Conservation (phyloP, 2,888 invertebrate species). For the Labia minor region DNA sequence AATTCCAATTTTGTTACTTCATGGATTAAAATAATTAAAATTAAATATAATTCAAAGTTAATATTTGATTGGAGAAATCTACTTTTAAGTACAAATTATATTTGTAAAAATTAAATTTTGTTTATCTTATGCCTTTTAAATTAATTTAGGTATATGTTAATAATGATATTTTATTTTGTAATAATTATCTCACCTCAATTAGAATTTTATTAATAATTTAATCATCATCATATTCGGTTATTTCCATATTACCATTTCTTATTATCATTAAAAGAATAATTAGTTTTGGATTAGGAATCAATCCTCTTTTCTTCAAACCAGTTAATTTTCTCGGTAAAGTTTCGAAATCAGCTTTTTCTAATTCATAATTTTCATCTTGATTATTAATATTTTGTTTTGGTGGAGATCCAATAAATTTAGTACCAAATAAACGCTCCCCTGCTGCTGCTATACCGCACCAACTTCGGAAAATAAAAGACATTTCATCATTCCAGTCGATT, state of each 20-base stretch:
- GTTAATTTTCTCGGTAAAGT: constrained; percentile 49
- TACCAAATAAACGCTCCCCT: constrained; percentile 58
- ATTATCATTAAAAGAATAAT: not conserved
- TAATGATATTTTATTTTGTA: no score
- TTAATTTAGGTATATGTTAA: no score
- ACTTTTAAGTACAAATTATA: no score
- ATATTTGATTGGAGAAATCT: no score
- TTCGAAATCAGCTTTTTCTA: constrained; percentile 58
- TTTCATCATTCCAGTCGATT: constrained; percentile 44
- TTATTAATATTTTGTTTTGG: constrained; percentile 44
- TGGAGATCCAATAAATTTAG: constrained; percentile 33
- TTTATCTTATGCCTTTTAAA: no score
- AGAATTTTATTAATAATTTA: no score
- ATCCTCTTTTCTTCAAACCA: constrained; percentile 30
- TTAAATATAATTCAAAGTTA: no score
- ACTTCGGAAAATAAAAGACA: constrained; percentile 53
- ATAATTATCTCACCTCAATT: no score
- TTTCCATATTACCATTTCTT: not conserved
- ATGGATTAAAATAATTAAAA: no score
- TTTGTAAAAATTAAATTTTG: no score
- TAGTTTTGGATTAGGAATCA: not conserved
- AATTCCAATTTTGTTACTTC: no score
- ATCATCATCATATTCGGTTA: not conserved
- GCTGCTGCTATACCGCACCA: constrained; percentile 72
- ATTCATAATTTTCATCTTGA: constrained; percentile 59